phyloP scores from a whole-genome alignment of 2,113 vertebrate genomes.

The Solenodon paradoxus region DNA sequence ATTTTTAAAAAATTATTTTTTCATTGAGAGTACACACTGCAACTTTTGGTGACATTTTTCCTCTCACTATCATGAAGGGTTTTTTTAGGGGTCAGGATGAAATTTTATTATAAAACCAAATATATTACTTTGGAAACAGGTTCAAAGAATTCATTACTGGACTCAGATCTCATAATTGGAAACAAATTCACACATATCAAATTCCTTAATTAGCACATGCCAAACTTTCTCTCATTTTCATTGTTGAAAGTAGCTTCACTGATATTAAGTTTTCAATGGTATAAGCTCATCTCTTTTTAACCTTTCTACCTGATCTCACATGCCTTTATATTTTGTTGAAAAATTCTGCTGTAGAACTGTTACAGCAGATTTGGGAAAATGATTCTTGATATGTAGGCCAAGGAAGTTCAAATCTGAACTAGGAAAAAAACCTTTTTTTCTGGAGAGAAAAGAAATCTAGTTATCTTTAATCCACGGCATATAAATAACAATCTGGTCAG shows the following conservation, averaged over 20 bases:
- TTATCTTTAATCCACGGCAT: not conserved
- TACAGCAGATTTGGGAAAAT: not conserved
- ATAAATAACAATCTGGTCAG: not conserved
- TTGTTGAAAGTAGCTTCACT: slow-evolving; percentile 59
- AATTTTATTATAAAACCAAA: slow-evolving; percentile 63
- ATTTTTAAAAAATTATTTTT: not conserved
- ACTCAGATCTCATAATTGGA: slow-evolving; percentile 72
- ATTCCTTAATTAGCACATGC: slow-evolving; percentile 72
- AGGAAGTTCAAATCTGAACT: slow-evolving; percentile 22
- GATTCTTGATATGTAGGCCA: slow-evolving; percentile 7
- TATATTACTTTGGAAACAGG: slow-evolving; percentile 73
- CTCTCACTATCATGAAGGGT: slow-evolving; percentile 57
- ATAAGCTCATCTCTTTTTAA: slow-evolving; percentile 36
- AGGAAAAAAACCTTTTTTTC: not conserved
- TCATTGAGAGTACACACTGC: not conserved
- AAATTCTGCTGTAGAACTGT: not conserved
- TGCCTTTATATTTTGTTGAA: slow-evolving; percentile 20
- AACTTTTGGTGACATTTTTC: slow-evolving; percentile 48
- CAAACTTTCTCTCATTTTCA: slow-evolving; percentile 54
- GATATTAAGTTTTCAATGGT: slow-evolving; percentile 51
- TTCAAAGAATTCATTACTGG: slow-evolving; percentile 72
- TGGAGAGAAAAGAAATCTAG: not conserved
- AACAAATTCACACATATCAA: slow-evolving; percentile 74
- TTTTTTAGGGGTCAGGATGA: slow-evolving; percentile 62
- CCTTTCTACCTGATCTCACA: slow-evolving; percentile 52